A percentile compares a stretch with the other conserved stretches of the same genome.
These are phyloP conservation scores for Neodiprion lecontei DNA, from an alignment of 1,140 invertebrate species.

Conservation along the genomic window DNA sequence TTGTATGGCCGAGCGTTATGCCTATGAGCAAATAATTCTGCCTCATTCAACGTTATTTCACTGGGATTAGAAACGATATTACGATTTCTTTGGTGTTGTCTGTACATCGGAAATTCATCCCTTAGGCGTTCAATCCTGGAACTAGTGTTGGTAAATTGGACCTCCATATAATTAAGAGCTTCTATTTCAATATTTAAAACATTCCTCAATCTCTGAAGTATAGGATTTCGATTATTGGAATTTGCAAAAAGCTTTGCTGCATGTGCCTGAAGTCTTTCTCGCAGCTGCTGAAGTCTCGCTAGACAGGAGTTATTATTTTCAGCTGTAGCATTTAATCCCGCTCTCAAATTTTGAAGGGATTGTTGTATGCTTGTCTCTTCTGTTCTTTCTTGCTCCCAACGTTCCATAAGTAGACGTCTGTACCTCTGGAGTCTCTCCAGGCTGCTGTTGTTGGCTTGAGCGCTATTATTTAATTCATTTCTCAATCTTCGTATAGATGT, in stretches of 20 bases:
- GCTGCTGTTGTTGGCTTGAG: conserved; percentile 33
- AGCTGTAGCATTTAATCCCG: conserved; percentile 32
- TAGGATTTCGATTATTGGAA: conserved; percentile 21
- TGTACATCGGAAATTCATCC: conserved; percentile 27
- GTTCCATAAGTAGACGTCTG: conserved; percentile 28
- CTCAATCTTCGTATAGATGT: conserved; percentile 35
- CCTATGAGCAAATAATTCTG: not conserved
- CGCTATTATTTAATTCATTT: conserved; percentile 33
- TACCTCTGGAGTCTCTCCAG: conserved; percentile 34
- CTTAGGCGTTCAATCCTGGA: conserved; percentile 37
- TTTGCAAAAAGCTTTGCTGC: conserved; percentile 26
- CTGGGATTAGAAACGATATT: not conserved
- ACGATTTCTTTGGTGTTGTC: not conserved
- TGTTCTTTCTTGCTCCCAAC: conserved; percentile 26
- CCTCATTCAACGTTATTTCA: not conserved
- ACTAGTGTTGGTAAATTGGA: conserved; percentile 34
- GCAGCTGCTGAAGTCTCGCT: conserved; percentile 33
- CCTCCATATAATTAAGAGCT: conserved; percentile 38
- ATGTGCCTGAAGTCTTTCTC: conserved; percentile 31
- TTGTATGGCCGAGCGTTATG: too few relatives aligned
- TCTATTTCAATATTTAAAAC: conserved; percentile 38
- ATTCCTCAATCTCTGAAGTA: conserved; percentile 31
- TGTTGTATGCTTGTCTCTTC: conserved; percentile 9
- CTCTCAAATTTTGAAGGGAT: conserved; percentile 31
- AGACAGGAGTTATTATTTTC: conserved; percentile 36